A percentile compares a stretch with the other conserved stretches of the same genome.
These are phyloP conservation scores for Microplitis mediator DNA, from an alignment of 1,140 invertebrate genomes.

Conservation along the genomic window DNA sequence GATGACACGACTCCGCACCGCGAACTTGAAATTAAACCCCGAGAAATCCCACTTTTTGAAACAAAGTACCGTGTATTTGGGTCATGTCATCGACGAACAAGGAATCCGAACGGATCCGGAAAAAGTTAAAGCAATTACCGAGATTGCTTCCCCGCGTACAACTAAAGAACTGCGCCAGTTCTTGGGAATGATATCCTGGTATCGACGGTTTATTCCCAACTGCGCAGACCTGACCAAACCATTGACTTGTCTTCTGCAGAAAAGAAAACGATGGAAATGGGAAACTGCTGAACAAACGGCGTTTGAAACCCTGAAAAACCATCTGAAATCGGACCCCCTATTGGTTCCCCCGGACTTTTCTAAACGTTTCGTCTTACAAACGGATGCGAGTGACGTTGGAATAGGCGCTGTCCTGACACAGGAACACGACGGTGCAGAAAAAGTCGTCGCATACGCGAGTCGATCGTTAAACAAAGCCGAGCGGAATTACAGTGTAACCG, in stretches of 20 bases:
- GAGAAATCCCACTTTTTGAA: slow-evolving; percentile 40
- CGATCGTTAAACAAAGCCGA: slow-evolving; percentile 46
- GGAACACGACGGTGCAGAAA: slow-evolving; percentile 29
- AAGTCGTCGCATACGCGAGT: slow-evolving; percentile 53
- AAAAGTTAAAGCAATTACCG: slow-evolving; percentile 36
- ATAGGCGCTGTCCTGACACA: slow-evolving; percentile 45
- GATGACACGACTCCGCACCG: slow-evolving; percentile 29
- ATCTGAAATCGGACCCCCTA: neutral
- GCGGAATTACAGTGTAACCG: slow-evolving; percentile 55
- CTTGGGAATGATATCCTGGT: slow-evolving; percentile 46
- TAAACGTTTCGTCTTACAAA: slow-evolving; percentile 39
- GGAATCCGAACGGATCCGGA: slow-evolving; percentile 39
- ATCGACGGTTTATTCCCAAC: slow-evolving; percentile 50
- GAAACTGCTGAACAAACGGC: slow-evolving; percentile 21
- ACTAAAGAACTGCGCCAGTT: slow-evolving; percentile 41
- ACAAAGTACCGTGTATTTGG: slow-evolving; percentile 39
- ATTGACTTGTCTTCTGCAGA: slow-evolving; percentile 37
- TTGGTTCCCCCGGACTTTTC: slow-evolving; percentile 38
- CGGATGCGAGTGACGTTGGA: slow-evolving; percentile 41
- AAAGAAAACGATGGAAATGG: slow-evolving; percentile 40
- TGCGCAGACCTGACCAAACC: slow-evolving; percentile 42
- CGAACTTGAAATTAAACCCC: slow-evolving; percentile 34
- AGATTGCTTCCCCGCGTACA: slow-evolving; percentile 26
- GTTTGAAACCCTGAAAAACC: neutral
- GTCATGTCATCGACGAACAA: slow-evolving; percentile 35